These are phyloP conservation scores for Trilocha varians DNA, from an alignment of 2,888 invertebrate genomes.

Conservation along the genomic window DNA sequence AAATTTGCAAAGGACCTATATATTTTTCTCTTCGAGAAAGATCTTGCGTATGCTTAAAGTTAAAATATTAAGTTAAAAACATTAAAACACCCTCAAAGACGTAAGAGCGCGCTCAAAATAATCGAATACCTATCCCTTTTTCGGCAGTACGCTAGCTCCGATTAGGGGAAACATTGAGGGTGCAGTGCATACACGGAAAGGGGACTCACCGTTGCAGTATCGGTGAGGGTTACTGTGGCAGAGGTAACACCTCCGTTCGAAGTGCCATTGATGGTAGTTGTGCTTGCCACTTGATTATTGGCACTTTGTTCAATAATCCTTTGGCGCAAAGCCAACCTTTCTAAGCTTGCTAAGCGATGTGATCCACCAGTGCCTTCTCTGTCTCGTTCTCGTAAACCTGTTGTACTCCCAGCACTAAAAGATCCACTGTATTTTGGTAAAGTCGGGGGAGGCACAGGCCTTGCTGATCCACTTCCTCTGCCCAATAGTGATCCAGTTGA, in stretches of 20 bases:
- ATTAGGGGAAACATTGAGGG: slow-evolving; percentile 62
- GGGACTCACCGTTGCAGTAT: slow-evolving; percentile 70
- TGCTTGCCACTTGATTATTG: slow-evolving; percentile 61
- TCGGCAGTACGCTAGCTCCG: slow-evolving; percentile 54
- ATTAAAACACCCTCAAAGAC: too few relatives aligned
- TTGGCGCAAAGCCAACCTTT: slow-evolving; percentile 86
- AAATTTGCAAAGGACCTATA: too few relatives aligned
- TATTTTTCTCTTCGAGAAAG: too few relatives aligned
- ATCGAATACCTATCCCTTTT: slow-evolving; percentile 40
- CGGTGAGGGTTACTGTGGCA: slow-evolving; percentile 68
- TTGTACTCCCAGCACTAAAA: slow-evolving; percentile 81
- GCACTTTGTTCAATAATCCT: slow-evolving; percentile 81
- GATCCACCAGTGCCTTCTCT: slow-evolving; percentile 81
- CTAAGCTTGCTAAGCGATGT: slow-evolving; percentile 85
- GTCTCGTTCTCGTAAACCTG: slow-evolving; percentile 76
- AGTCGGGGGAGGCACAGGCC: slow-evolving; percentile 84
- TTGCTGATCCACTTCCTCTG: slow-evolving; percentile 74
- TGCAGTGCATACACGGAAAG: slow-evolving; percentile 43
- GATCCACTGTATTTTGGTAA: slow-evolving; percentile 85
- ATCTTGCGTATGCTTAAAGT: too few relatives aligned
- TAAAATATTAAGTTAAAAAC: too few relatives aligned
- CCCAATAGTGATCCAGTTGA: slow-evolving; percentile 76
- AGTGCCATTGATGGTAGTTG: slow-evolving; percentile 32
- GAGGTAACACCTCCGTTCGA: slow-evolving; percentile 57
- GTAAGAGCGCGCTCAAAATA: too few relatives aligned